Base-by-base conservation (phyloP, 2,113 vertebrate genomes). In the Dendrocopos noguchii region DNA sequence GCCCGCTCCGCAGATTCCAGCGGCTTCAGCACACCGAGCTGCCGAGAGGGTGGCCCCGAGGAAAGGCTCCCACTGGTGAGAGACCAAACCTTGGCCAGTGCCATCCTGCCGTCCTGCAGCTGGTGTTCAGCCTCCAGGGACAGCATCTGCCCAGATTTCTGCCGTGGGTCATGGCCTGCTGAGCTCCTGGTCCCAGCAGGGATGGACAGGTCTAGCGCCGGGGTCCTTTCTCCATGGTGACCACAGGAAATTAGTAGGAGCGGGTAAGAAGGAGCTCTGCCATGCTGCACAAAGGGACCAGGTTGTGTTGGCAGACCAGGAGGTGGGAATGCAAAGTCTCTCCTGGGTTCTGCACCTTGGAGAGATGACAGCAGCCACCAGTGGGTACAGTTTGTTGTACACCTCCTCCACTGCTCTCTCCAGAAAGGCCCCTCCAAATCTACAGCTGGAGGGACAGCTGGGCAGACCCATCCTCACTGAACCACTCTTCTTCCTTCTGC, bases 1-100 rank as follows among this genome's bases (percentile, higher is more conserved):
- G 76, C 77, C 92, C 61, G 0, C 77, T 78, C 77, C 59, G 85
- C 88, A 80, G 55, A 70, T 86, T 44, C 22, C 20, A 1, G 74
- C 56, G 29, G 59, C 55, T 27, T 46, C 3, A 0, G 42, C 17
- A 3, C 8, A 5, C 0, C 0, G 9, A 34, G 24, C 33, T 70
- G 52, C 55, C 3, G 9, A 20, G 74, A 76, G 63, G 55, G 56
- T 42, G 42, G 22, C 44, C 59, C 31, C 5, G 31, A 60, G 64
- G n/a, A 29, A 14, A 46, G 24, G 11, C 8, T 55, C 39, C 29
- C 11, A 2, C 31, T 24, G 12, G 42, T 6, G 17, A 36, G 67
- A 73, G 64, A 18, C 39, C 10, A 63, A 64, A 42, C 11, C 17
- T 18, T 1, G 1, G 15, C 36, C 17, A 46, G 17, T 3, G 1